Conservation (phyloP, 2,797 vertebrate species). For the Tinamus major region DNA sequence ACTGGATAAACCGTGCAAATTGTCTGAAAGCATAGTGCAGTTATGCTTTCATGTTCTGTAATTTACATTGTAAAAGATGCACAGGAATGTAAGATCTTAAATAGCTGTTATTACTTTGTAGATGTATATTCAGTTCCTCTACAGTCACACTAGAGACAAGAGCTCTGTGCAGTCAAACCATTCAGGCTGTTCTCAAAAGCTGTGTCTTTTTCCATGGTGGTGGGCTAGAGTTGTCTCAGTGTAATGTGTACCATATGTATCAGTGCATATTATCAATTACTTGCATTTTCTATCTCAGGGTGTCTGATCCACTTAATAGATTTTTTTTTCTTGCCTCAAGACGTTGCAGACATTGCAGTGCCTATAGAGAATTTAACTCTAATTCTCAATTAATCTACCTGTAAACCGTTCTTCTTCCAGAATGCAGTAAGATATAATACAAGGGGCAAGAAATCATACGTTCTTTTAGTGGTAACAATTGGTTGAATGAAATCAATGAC, state of each 20-base stretch:
- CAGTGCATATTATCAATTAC: neutral
- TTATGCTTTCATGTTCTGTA: neutral
- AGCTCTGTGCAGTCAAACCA: accelerated
- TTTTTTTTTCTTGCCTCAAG: accelerated
- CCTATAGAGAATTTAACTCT: neutral
- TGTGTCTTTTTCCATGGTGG: neutral
- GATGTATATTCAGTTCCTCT: neutral
- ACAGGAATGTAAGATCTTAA: neutral
- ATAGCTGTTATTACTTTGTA: neutral
- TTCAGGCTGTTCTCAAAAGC: neutral
- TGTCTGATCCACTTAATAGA: neutral
- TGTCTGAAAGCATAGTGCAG: accelerated
- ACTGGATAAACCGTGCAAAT: neutral
- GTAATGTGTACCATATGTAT: neutral
- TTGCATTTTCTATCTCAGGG: neutral
- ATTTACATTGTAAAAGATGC: accelerated
- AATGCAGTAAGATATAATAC: neutral
- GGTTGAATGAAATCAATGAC: neutral
- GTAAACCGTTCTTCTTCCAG: neutral
- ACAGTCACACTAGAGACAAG: neutral
- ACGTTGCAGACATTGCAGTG: neutral
- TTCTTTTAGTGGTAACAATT: neutral
- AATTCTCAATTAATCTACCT: neutral
- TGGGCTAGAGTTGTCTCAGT: neutral
- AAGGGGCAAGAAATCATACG: neutral